Conservation (phyloP, 2,113 vertebrate species). For the Cyphomyrus plagiostoma region DNA sequence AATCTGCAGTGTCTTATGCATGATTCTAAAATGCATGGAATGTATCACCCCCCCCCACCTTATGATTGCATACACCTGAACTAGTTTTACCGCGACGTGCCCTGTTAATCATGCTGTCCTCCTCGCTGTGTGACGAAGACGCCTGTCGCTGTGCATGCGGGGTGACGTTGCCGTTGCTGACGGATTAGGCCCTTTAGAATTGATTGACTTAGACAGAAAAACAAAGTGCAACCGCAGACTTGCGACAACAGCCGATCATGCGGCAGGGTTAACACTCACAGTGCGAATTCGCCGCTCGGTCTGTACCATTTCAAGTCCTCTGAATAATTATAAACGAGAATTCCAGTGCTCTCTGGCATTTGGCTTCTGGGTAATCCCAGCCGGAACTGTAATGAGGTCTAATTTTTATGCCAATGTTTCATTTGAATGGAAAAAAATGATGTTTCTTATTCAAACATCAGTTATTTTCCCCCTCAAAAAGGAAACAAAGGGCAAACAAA, state of each 20-base stretch:
- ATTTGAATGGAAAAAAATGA: slow-evolving; percentile 1
- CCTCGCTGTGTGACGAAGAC: background rate
- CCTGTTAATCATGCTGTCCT: background rate
- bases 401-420: background rate
- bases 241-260: background rate
- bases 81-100: background rate
- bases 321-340: slow-evolving; percentile 11
- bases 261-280: background rate
- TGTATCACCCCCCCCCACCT: background rate
- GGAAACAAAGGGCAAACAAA: background rate
- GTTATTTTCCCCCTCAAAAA: background rate
- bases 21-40: background rate
- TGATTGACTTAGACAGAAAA: background rate
- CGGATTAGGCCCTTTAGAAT: slow-evolving; percentile 5
- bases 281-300: background rate
- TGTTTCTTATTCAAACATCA: background rate
- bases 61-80: background rate
- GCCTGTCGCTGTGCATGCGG: background rate
- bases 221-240: background rate
- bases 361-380: slow-evolving; percentile 8
- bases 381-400: background rate
- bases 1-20: background rate
- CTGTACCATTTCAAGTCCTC: background rate
- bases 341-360: background rate
- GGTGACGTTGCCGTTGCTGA: background rate